phyloP scores from a whole-genome alignment of 1,140 invertebrate genomes.

The Temnothorax longispinosus region DNA sequence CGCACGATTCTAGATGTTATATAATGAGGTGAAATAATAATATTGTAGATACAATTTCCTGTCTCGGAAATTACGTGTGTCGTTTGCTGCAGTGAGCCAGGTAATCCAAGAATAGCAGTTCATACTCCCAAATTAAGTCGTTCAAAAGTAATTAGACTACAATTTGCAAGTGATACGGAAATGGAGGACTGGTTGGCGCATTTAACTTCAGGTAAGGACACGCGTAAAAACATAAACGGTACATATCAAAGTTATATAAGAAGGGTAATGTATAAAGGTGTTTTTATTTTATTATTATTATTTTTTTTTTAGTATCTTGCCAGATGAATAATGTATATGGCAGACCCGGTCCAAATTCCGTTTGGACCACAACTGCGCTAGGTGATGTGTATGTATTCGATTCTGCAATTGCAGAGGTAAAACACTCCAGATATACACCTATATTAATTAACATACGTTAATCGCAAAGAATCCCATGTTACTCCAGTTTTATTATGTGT shows the following conservation, averaged over 20 bases:
- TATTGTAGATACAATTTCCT: constrained; percentile 87
- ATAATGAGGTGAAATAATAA: constrained; percentile 5
- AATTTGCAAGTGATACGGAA: constrained; percentile 92
- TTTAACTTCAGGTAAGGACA: constrained; percentile 87
- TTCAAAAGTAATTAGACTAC: constrained; percentile 88
- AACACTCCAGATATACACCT: background rate
- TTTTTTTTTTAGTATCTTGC: constrained; percentile 86
- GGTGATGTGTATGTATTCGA: constrained; percentile 94
- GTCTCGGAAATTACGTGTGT: constrained; percentile 91
- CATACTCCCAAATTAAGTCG: constrained; percentile 88
- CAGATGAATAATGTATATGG: constrained; percentile 90
- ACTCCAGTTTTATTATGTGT: background rate
- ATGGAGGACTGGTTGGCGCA: constrained; percentile 95
- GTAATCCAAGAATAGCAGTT: constrained; percentile 90
- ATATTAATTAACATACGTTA: background rate
- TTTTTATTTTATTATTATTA: constrained; percentile 60
- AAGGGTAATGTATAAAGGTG: background rate
- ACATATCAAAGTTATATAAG: background rate
- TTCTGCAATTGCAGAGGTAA: constrained; percentile 86
- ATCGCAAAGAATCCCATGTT: background rate
- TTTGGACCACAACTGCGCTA: constrained; percentile 92
- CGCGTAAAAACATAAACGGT: no score
- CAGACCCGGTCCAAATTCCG: constrained; percentile 89
- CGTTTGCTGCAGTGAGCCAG: constrained; percentile 91
- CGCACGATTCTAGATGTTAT: background rate